Evolutionary conservation across 2,888 invertebrate genomes (phyloP), one percentile per base, ranked within the genome.

Genomic region (Epistrophella euchroma): DNA sequence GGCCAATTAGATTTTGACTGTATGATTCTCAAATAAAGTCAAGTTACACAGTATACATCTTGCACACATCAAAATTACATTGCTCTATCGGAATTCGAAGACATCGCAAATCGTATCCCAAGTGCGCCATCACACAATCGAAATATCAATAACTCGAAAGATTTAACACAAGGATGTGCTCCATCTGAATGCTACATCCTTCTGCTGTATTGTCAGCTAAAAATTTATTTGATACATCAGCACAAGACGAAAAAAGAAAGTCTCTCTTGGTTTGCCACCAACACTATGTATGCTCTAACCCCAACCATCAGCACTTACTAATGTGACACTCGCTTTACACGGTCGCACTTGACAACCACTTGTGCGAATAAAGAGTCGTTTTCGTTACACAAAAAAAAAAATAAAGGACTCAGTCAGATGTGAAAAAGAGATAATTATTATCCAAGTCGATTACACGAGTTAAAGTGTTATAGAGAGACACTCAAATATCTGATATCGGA

Each of bases 61-160:
- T 13, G 15, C 45, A 47, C 40, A 74, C 50, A 84, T 32, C 77
- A 25, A 17, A 32, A 55, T 9, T 17, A 11, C 64, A 22, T 70
- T 60, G 45, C 60, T 47, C 79, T 62, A 71, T 73, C 50, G 62
- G 28, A 62, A 81, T 73, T 70, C 73, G 68, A 86, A 81, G 85
- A 81, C 72, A 86, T 86, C 81, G 77, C 85, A 86, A 86, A 81
- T 86, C 81, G 74, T 45, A 82, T 37, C 35, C 60, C 81, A 80
- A 85, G 80, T 85, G 85, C 66, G 35, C 87, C 80, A 83, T 25
- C 52, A 89, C 91, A 91, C 91, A 91, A 90, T 91, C 91, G 91
- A 91, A 91, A 91, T 90, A 91, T 91, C 91, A 91, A 91, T 91
- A 91, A 91, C 90, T 90, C 91, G 90, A 89, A 89, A 90, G 90